Percentiles rank a stretch among this genome's conserved stretches.
These are phyloP conservation scores for Netta rufina DNA, from an alignment of 2,797 vertebrate species.

Conservation along the genomic window DNA sequence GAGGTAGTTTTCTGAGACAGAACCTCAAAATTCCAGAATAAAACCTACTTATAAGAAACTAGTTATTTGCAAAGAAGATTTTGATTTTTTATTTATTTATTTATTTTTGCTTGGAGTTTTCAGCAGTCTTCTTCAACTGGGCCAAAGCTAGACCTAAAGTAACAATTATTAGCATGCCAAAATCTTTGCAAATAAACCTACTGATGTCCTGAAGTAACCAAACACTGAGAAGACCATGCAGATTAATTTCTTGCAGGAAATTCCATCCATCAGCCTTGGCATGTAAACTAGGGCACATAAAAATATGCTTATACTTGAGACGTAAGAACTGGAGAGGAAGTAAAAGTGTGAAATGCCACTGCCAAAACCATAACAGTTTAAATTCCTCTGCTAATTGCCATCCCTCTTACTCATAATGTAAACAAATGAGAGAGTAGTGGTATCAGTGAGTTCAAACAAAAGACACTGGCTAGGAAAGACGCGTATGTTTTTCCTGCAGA, in stretches of 20 bases:
- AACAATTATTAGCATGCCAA: neutral
- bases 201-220: neutral
- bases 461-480: neutral
- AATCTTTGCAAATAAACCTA: neutral
- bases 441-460: neutral
- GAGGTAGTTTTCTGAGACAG: neutral
- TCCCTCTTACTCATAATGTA: rapidly evolving
- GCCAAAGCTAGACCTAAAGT: neutral
- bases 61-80: neutral
- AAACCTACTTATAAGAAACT: neutral
- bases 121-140: neutral
- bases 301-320: neutral
- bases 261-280: neutral
- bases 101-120: neutral
- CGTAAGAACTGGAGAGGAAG: neutral
- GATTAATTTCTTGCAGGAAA: slow-evolving; percentile 37
- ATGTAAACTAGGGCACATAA: neutral
- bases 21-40: neutral
- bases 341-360: neutral
- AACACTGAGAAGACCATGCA: neutral
- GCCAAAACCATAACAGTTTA: neutral
- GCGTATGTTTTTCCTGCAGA: neutral
- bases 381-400: neutral
- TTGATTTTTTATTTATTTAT: neutral
- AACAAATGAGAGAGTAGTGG: neutral